A percentile compares a stretch with the other conserved stretches of the same genome.
phyloP scores from a whole-genome alignment of 2,797 vertebrate genomes.

The Aselliscus stoliczkanus region DNA sequence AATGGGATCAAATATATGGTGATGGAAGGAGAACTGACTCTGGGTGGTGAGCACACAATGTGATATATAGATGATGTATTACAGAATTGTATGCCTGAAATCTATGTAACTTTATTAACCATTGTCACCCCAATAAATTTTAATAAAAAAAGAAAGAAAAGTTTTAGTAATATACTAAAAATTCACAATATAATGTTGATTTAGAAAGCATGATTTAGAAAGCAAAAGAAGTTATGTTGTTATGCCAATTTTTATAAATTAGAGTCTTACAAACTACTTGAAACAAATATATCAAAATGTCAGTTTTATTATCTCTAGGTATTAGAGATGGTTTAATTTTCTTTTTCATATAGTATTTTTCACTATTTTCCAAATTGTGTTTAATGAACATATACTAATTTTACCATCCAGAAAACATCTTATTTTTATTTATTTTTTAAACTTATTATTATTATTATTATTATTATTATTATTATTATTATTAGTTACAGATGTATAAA shows the following conservation, averaged over 20 bases:
- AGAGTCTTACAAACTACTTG: background rate
- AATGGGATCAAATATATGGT: too few species aligned
- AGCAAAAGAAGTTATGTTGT: background rate
- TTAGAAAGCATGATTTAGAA: background rate
- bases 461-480: too few species aligned
- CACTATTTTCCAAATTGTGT: slow-evolving; percentile 24
- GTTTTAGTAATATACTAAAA: background rate
- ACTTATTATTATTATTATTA: too few species aligned
- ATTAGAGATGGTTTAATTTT: background rate
- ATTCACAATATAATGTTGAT: background rate
- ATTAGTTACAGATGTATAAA: too few species aligned
- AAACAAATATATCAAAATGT: background rate
- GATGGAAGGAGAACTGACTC: too few species aligned
- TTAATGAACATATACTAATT: background rate
- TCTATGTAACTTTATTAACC: too few species aligned
- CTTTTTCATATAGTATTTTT: background rate
- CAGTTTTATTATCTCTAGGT: slow-evolving; percentile 2
- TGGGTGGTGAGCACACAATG: too few species aligned
- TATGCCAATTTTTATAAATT: slow-evolving; percentile 23
- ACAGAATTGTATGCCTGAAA: too few species aligned
- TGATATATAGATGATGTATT: too few species aligned
- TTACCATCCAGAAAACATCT: background rate
- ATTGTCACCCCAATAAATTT: too few species aligned
- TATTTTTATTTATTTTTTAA: too few species aligned
- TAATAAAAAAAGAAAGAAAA: too few species aligned